Conservation (phyloP, 2,113 vertebrate species). For the Monarcha castaneiventris region DNA sequence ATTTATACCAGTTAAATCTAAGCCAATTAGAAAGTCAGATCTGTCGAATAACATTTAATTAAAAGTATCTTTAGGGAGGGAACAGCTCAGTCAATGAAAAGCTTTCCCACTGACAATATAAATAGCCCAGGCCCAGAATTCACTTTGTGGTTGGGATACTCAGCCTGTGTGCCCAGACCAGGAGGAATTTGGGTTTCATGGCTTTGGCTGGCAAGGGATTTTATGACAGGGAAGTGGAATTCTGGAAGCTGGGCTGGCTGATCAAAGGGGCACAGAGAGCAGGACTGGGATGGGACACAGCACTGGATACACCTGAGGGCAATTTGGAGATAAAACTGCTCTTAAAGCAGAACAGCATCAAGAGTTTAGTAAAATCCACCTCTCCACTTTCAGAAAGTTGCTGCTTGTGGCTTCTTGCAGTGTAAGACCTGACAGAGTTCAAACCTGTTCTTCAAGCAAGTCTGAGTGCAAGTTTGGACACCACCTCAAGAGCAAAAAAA, state of each 20-base stretch:
- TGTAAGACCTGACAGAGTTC: background rate
- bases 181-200: background rate
- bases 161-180: background rate
- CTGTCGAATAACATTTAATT: conserved; percentile 9
- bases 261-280: background rate
- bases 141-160: background rate
- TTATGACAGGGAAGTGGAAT: background rate
- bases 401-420: background rate
- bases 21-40: background rate
- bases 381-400: background rate
- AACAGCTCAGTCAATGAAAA: background rate
- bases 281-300: background rate
- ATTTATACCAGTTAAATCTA: background rate
- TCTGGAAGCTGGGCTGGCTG: background rate
- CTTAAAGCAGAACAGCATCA: background rate
- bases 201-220: background rate
- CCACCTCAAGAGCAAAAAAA: background rate
- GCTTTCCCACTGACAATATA: conserved; percentile 1
- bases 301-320: background rate
- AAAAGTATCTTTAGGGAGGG: background rate
- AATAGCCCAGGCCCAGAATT: background rate
- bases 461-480: background rate
- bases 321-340: background rate
- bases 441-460: background rate
- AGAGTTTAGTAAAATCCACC: background rate